phyloP scores from a whole-genome alignment of 2,113 vertebrate genomes.

The Macheiramphus alcinus region DNA sequence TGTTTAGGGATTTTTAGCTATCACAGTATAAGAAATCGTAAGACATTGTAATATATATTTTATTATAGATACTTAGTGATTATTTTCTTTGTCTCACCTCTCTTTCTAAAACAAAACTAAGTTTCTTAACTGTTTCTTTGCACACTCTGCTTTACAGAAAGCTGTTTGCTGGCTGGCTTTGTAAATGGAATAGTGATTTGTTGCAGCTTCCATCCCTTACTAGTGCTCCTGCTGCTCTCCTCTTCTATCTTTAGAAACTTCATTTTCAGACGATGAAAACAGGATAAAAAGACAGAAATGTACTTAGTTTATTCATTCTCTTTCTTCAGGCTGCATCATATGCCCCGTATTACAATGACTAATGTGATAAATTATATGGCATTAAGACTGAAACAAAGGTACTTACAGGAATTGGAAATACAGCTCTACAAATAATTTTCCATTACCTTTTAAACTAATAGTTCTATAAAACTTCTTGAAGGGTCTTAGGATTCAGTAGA shows the following conservation, averaged over 20 bases:
- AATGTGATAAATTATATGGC: not conserved
- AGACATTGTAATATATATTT: not conserved
- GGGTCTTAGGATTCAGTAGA: not conserved
- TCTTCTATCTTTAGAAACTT: conserved; percentile 41
- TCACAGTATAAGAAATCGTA: not conserved
- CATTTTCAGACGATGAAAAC: not conserved
- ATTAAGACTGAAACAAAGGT: not conserved
- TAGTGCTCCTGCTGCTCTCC: conserved; percentile 27
- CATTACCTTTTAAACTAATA: not conserved
- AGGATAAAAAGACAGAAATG: not conserved
- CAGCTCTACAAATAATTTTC: not conserved
- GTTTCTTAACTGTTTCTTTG: conserved; percentile 18
- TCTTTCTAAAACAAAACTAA: not conserved
- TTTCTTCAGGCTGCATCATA: conserved; percentile 8
- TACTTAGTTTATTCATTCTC: conserved; percentile 6
- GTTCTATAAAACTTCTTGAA: not conserved
- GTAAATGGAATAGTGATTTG: conserved; percentile 39
- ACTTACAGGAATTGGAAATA: not conserved
- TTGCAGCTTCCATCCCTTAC: conserved; percentile 6
- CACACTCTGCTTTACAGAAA: not conserved
- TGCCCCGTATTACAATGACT: not conserved
- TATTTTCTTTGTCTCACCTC: not conserved
- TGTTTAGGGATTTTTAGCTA: not conserved
- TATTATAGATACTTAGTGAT: not conserved
- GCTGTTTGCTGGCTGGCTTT: not conserved